Base-by-base conservation (phyloP, 1,140 invertebrate genomes). In the Drosophila prosaltans region DNA sequence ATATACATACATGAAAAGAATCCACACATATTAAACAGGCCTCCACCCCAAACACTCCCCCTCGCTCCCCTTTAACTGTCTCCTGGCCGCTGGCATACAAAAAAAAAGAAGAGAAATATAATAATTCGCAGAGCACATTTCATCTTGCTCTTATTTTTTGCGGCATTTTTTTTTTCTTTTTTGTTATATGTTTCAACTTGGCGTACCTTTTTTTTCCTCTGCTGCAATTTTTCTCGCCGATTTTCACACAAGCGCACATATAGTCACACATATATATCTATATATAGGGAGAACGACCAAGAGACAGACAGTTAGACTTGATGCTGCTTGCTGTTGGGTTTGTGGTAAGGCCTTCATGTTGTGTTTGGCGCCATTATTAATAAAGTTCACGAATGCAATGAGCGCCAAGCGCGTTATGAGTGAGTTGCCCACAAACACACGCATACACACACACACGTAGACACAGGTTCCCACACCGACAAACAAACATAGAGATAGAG, bases 301-400 rank as follows among this genome's bases (percentile, higher is more conserved):
- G 61, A 45, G 57, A 60, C 65, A 61, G 63, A 71, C 76, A 80
- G 45, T 51, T 80, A 79, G 74, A 74, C 64, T 45, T 57, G 66
- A 6, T 51, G 55, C 61, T 63, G 67, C 45, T 59, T 51, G 24
- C 45, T 51, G 45, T 51, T 51, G 45, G 45, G 21, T 26, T 51
- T 51, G 45, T 26, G 45, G 45, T 51, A 63, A 59, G 72, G 67
- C 65, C 69, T 74, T 88, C 80, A 78, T 89, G 84, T 88, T 89
- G 84, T 89, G 45, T 51, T 88, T 86, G 80, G 86, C 86, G 86
- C 88, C 86, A 88, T 90, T 90, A 90, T 90, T 90, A 90, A 90
- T 90, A 90, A 90, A 90, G 86, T 90, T 90, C 86, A 81, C 86
- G 88, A 90, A 90, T 90, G 86, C 86, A 90, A 90, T 90, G 88